phyloP scores from a whole-genome alignment of 2,888 invertebrate genomes.

The Portevinia maculata region DNA sequence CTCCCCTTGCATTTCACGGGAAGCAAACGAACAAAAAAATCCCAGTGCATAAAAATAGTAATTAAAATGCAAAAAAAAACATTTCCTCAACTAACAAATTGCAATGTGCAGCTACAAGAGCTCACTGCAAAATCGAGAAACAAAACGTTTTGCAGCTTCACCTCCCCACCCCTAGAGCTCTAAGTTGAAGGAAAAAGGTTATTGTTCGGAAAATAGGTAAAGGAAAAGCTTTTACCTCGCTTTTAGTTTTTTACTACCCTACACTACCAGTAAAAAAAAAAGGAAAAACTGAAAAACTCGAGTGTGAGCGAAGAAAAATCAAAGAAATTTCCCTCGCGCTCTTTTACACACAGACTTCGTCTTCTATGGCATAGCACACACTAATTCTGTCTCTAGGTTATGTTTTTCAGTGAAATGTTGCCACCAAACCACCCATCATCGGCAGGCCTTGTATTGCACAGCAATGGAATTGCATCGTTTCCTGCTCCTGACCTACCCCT shows the following conservation, averaged over 20 bases:
- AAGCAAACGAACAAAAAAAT: slow-evolving; percentile 43
- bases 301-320: slow-evolving; percentile 45
- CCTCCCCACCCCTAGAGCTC: slow-evolving; percentile 11
- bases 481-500: slow-evolving; percentile 74
- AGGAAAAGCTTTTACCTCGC: slow-evolving; percentile 75
- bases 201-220: slow-evolving; percentile 78
- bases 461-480: slow-evolving; percentile 70
- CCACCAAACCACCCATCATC: slow-evolving; percentile 22
- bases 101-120: slow-evolving; percentile 37
- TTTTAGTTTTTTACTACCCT: slow-evolving; percentile 45
- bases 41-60: slow-evolving; percentile 54
- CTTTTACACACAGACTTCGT: background rate
- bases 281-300: slow-evolving; percentile 9
- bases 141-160: slow-evolving; percentile 2
- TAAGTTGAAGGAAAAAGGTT: slow-evolving; percentile 77
- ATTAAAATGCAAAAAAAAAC: slow-evolving; percentile 66
- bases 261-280: slow-evolving; percentile 15
- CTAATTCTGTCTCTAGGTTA: slow-evolving; percentile 74
- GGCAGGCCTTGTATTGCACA: slow-evolving; percentile 56
- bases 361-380: slow-evolving; percentile 29
- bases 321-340: slow-evolving; percentile 40
- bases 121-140: slow-evolving; percentile 19
- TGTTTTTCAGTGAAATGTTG: slow-evolving; percentile 62
- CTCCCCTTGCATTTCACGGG: slow-evolving; percentile 17
- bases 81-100: slow-evolving; percentile 56